Evolutionary conservation across 2,888 invertebrate species (phyloP), one percentile per base, ranked within the genome.

Genomic region (Drosophila villosipedis): DNA sequence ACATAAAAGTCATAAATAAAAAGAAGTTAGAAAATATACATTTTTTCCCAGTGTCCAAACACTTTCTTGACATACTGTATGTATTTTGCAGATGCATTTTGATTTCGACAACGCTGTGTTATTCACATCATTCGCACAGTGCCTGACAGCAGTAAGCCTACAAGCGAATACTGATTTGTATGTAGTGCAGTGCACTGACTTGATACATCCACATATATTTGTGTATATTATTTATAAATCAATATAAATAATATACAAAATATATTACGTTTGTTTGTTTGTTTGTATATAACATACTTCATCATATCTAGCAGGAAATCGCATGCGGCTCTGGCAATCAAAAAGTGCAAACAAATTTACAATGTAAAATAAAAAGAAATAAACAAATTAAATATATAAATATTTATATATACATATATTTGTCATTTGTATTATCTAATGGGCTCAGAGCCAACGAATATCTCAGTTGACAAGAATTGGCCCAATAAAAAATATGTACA

Each of bases 381-480:
- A 58, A 57, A 66, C 25, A 41, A 3, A 52, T 25, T 19, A 55
- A 19, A 37, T 25, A 37, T 1, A 37, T 3, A 59, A 33, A 54
- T 35, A 37, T 9, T 10, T 22, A 25, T 19, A 35, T 25, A 7
- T 25, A 12, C 28, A n/a, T 52, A 59, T 60, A 58, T 41, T 63
- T 62, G 54, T 63, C 65, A 63, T 63, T 80, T 65, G 67, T 50
- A 59, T 64, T 76, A 76, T 76, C 76, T 50, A 39, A 52, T 71
- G 80, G 71, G 80, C 80, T 62, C 5, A 37, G 19, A 49, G 78
- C 72, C 81, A 80, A 68, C 43, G 65, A 76, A 78, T 68, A 49
- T 68, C 55, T 68, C 49, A 55, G 64, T 65, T 63, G 81, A 78
- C 73, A 61, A 52, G 61, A 80, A 71, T 64, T 67, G 61, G 63